Conservation (phyloP, 1,140 invertebrate genomes). For the Pseudomyrmex cubaensis region DNA sequence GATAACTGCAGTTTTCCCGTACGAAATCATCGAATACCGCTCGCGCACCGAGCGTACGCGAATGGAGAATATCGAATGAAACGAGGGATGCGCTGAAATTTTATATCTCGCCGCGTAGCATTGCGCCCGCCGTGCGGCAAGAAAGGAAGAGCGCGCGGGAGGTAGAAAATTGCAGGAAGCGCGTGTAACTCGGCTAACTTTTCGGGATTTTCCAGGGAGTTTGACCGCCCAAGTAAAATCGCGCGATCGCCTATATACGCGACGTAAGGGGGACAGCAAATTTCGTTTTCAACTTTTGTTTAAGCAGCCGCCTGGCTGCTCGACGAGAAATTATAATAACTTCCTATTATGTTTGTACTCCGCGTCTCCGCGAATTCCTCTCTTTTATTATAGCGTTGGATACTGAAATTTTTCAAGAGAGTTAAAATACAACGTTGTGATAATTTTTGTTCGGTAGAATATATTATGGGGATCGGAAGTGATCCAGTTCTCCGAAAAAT, state of each 20-base stretch:
- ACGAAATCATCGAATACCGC: slow-evolving; percentile 44
- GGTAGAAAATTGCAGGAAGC: slow-evolving; percentile 32
- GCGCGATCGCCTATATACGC: background rate
- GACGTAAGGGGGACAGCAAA: background rate
- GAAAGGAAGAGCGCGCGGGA: background rate
- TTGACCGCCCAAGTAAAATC: slow-evolving; percentile 45
- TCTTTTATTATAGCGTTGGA: background rate
- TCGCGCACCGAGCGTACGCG: slow-evolving; percentile 10
- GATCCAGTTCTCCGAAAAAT: too few relatives aligned
- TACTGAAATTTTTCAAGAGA: background rate
- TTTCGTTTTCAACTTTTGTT: slow-evolving; percentile 25
- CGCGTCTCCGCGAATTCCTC: background rate
- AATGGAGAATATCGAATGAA: slow-evolving; percentile 36
- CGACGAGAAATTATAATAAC: slow-evolving; percentile 20
- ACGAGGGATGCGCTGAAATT: slow-evolving; percentile 47
- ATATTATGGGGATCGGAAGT: too few relatives aligned
- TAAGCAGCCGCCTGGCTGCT: background rate
- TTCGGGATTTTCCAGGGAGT: slow-evolving; percentile 37
- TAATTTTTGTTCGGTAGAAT: too few relatives aligned
- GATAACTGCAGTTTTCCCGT: slow-evolving; percentile 45
- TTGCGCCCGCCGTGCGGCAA: background rate
- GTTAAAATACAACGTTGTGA: background rate
- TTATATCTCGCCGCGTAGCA: slow-evolving; percentile 22
- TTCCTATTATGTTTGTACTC: slow-evolving; percentile 5
- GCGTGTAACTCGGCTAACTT: slow-evolving; percentile 48